Base-by-base conservation (phyloP, 2,797 vertebrate genomes). In the Graptemys geographica region DNA sequence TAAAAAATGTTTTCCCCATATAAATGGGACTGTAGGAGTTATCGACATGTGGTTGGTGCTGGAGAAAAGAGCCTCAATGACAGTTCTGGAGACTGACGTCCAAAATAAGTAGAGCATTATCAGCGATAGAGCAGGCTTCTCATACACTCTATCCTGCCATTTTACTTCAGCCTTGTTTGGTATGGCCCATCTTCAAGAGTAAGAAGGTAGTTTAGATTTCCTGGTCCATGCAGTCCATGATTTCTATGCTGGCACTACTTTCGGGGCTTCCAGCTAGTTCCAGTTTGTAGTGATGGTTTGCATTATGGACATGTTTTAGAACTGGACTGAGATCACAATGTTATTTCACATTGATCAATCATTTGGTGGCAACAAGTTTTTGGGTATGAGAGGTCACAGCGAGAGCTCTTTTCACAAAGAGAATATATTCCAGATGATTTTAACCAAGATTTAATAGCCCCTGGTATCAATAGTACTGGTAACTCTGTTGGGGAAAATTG, bases 101-200 rank as follows among this genome's bases (percentile, higher is more conserved):
- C 84, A 44, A 53, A 15, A 12, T 9, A 79, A 31, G 28, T 0
- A 5, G 0, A 41, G 3, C 25, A 25, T 28, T 87, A 33, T n/a
- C 0, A 11, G 21, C 41, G 44, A 13, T 4, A 15, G 4, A 59
- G 13, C 1, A 0, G 56, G 56, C 57, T 44, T 44, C n/a, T 81
- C 31, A 53, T 88, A 27, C 25, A 44, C 49, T 0, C 0, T 0
- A 2, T 79, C 12, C 41, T 74, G 15, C 37, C 15, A 1, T 18
- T 80, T 1, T 16, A 18, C 33, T 57, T 57, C 56, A 25, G 10
- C 53, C 11, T 84, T 90, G 4, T 3, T 12, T 25, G 18, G 1
- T 5, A 16, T 31, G 12, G 57, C 28, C 57, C 57, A 33, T 62
- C 57, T 62, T 62, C 57, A 62, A 62, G 28, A 15, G 72, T 33